These are phyloP conservation scores for Sphyrna mokarran DNA, from an alignment of 2,113 vertebrate species.

Conservation along the genomic window DNA sequence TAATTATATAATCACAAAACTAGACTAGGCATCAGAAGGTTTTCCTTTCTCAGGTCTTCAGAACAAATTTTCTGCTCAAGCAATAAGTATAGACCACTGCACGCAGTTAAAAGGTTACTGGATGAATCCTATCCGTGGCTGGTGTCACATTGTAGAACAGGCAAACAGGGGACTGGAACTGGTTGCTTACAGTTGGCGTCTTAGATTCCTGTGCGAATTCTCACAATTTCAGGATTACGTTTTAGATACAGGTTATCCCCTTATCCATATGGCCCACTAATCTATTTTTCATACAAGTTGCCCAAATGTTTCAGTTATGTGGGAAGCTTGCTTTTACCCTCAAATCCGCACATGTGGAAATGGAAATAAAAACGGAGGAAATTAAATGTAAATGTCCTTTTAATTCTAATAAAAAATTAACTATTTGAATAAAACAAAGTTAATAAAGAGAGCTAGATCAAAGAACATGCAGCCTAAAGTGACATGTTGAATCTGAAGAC, in stretches of 20 bases:
- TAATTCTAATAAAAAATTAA: background rate
- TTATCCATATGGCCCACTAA: background rate
- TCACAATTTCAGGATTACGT: background rate
- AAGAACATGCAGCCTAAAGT: background rate
- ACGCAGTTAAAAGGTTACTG: background rate
- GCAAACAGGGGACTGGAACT: background rate
- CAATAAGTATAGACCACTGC: background rate
- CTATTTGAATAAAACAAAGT: background rate
- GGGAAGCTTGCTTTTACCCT: background rate
- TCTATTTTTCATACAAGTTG: background rate
- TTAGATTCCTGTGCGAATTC: background rate
- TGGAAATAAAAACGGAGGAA: background rate
- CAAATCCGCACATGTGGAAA: background rate
- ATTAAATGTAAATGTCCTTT: background rate
- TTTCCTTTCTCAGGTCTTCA: background rate
- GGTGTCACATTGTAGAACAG: background rate
- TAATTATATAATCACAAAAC: background rate
- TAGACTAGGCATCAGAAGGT: background rate
- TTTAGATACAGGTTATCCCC: background rate
- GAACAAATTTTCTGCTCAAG: background rate
- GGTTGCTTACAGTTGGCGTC: background rate
- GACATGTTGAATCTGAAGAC: background rate
- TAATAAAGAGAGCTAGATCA: background rate
- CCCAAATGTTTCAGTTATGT: background rate
- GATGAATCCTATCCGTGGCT: background rate